These are phyloP conservation scores for Campoplex capitator DNA, from an alignment of 2,888 invertebrate genomes.

Conservation along the genomic window DNA sequence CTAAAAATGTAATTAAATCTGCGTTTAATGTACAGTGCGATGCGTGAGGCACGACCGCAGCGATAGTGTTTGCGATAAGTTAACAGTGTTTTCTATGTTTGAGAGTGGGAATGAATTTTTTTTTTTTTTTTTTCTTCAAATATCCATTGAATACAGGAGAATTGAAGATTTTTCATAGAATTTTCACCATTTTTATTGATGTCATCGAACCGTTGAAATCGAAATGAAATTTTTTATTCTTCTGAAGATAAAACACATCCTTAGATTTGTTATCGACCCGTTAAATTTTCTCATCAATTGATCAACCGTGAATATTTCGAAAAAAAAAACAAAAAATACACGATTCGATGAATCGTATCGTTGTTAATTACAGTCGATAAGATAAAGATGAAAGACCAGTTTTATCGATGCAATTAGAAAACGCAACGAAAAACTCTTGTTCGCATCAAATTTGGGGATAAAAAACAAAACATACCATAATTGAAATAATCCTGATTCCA, in stretches of 20 bases:
- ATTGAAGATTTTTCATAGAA: not conserved
- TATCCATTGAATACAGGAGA: not conserved
- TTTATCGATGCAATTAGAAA: not conserved
- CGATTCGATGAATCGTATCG: not conserved
- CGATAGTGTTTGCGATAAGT: not conserved
- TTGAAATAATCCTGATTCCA: conserved; percentile 82
- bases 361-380: not conserved
- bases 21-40: not conserved
- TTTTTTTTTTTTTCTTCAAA: not conserved
- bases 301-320: not conserved
- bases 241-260: not conserved
- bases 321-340: not conserved
- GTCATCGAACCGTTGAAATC: not conserved
- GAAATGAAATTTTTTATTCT: not conserved
- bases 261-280: not conserved
- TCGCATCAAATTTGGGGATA: not conserved
- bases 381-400: not conserved
- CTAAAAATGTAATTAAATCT: not conserved
- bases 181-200: not conserved
- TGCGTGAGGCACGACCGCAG: not conserved
- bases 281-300: not conserved
- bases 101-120: not conserved
- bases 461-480: conserved; percentile 76
- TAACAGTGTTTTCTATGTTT: not conserved
- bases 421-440: not conserved